Conservation (phyloP, 2,113 vertebrate genomes). For the Labrus mixtus region DNA sequence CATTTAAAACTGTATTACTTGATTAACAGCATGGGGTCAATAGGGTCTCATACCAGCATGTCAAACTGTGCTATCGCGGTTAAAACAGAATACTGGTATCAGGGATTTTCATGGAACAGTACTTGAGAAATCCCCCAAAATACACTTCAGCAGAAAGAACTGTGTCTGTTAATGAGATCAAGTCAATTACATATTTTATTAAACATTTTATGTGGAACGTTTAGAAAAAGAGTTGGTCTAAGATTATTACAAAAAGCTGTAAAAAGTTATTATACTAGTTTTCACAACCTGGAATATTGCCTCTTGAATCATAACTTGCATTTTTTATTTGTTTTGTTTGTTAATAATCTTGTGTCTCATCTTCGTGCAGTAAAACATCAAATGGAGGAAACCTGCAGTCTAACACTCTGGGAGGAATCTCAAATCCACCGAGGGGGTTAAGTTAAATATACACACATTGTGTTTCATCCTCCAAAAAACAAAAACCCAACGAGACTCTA, state of each 20-base stretch:
- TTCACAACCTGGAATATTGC: constrained; percentile 1
- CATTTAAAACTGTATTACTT: not conserved
- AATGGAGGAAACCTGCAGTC: not conserved
- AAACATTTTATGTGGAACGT: not conserved
- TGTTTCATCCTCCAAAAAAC: not conserved
- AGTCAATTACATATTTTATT: too few relatives aligned
- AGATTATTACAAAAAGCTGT: not conserved
- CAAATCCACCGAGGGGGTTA: not conserved
- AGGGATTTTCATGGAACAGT: too few relatives aligned
- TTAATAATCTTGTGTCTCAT: not conserved
- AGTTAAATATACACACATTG: constrained; percentile 2
- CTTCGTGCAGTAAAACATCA: not conserved
- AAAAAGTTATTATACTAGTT: not conserved
- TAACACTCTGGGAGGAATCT: not conserved
- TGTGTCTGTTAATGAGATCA: too few relatives aligned
- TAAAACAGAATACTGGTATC: too few relatives aligned
- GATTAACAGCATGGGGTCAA: not conserved
- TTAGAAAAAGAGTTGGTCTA: not conserved
- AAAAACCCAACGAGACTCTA: not conserved
- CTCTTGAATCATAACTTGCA: not conserved
- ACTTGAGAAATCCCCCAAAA: not conserved
- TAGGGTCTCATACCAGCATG: not conserved
- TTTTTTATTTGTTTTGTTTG: too few relatives aligned
- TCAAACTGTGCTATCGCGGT: too few relatives aligned
- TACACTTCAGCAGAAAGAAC: not conserved